These are phyloP conservation scores for Silvanus unidentatus DNA, from an alignment of 2,888 invertebrate species.

Conservation along the genomic window DNA sequence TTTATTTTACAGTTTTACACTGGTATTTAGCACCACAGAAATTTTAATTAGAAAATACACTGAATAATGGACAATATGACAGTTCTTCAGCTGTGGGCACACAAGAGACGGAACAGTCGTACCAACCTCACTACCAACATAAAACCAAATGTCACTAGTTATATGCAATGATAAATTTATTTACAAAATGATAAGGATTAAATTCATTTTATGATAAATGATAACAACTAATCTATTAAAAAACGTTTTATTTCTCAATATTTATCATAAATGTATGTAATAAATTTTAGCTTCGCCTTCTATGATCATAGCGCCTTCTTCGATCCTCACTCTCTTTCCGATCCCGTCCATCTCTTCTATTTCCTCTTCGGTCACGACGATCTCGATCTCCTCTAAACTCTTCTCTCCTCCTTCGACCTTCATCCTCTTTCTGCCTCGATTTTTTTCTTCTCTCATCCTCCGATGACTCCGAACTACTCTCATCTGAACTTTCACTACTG, in stretches of 20 bases:
- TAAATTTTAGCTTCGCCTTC: no score
- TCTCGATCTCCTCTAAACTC: no score
- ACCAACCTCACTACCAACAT: conserved; percentile 7
- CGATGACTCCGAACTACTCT: conserved; percentile 21
- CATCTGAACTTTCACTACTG: conserved; percentile 10
- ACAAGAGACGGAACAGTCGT: conserved; percentile 1
- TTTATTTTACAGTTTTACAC: conserved; percentile 22
- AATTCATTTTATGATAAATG: no score
- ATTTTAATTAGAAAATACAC: conserved; percentile 23
- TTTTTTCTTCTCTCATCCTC: conserved; percentile 27
- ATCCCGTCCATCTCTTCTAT: neutral
- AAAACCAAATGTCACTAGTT: conserved; percentile 1
- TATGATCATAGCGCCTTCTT: no score
- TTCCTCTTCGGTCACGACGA: neutral
- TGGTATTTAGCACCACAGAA: conserved; percentile 23
- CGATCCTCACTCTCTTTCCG: no score
- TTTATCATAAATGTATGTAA: no score
- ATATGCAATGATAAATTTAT: no score
- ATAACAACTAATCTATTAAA: no score
- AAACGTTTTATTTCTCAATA: no score
- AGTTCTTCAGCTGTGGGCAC: conserved; percentile 17
- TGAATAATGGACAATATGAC: conserved; percentile 32
- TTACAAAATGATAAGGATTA: no score
- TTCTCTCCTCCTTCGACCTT: conserved; percentile 9
- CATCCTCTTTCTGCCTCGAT: conserved; percentile 17